These are phyloP conservation scores for Troilus luridus DNA, from an alignment of 2,888 invertebrate species.

Conservation along the genomic window DNA sequence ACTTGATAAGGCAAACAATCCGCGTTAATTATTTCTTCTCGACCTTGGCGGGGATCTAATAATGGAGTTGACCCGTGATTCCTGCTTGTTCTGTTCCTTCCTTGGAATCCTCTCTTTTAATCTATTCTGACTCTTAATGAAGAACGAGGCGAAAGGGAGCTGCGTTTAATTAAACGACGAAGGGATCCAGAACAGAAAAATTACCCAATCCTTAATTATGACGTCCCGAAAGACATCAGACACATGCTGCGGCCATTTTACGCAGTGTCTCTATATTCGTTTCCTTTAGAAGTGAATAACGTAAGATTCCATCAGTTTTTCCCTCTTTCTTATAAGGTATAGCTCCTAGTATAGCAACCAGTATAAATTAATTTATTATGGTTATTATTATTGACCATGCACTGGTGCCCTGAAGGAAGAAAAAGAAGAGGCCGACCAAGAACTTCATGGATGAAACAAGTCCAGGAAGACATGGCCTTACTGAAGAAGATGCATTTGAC, in stretches of 20 bases:
- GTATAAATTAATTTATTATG: too few relatives aligned
- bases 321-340: too few relatives aligned
- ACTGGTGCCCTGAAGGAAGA: too few relatives aligned
- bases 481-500: too few relatives aligned
- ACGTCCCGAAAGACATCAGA: neutral
- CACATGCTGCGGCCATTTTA: neutral
- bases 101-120: neutral
- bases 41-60: neutral
- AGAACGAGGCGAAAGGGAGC: neutral
- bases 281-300: neutral
- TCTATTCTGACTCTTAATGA: neutral
- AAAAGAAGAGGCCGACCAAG: too few relatives aligned
- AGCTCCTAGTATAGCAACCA: too few relatives aligned
- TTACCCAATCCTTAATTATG: neutral
- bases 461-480: too few relatives aligned
- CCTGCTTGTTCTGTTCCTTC: neutral
- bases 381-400: too few relatives aligned
- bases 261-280: neutral
- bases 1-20: constrained; percentile 29
- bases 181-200: neutral
- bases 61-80: constrained; percentile 46
- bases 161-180: neutral
- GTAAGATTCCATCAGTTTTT: neutral
- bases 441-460: too few relatives aligned
- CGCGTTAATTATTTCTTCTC: neutral